Base-by-base conservation (phyloP, 2,797 vertebrate genomes). In the Sciurus vulgaris region DNA sequence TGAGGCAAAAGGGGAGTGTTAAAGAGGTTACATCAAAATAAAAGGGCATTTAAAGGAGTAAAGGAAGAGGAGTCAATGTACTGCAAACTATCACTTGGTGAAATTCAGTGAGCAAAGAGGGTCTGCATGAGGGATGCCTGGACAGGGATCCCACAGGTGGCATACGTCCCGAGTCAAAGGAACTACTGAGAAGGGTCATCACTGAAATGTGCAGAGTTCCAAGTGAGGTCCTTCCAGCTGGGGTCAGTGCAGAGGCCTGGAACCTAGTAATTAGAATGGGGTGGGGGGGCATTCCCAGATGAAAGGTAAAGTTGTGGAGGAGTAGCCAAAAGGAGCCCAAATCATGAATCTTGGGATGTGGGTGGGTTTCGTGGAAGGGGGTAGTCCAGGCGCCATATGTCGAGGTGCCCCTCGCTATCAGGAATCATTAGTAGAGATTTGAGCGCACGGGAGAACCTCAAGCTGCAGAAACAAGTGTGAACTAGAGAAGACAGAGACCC, bases 71-170 rank as follows among this genome's bases (percentile, higher is more conserved):
- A 63, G n/a, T 51, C 72, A n/a, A 12, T 6, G 30, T 38, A 18
- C 49, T 69, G 76, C 81, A 7, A 67, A 74, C 73, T 7, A 63
- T 2, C 67, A 77, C 79, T 76, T 26, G 26, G 82, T 56, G 81
- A 49, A 38, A 96, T 49, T 59, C 73, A 22, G 65, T 82, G 65
- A 51, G 84, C 63, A 54, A 54, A 78, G 33, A 51, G 69, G 86
- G 78, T 90, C 41, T 79, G 35, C 78, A 4, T 0, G 6, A 90
- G 20, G 61, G 74, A 70, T 35, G 91, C 67, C 78, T 3, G 67
- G 41, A 61, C 30, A 90, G 84, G 86, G 84, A 82, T 88, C 96
- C 90, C 96, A 97, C 97, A 97, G 96, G 97, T 97, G 95, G 96
- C 56, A 86, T 26, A 78, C 38, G 30, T 82, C 83, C 44, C 79